These are phyloP conservation scores for Eufriesea mexicana DNA, from an alignment of 1,140 invertebrate species.

Conservation along the genomic window DNA sequence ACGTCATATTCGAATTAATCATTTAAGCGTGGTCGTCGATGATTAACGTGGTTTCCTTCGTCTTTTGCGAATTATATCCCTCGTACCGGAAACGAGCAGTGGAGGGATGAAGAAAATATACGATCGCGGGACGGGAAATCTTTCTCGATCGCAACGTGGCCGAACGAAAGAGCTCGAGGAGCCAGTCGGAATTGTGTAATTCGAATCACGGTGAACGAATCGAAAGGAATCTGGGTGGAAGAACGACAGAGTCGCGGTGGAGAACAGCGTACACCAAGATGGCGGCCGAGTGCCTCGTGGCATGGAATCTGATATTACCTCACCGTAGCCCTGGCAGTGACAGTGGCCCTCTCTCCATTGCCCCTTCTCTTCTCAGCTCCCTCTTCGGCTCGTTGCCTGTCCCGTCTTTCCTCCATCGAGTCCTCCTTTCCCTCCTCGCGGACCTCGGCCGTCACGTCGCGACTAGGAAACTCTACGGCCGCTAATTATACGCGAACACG, in stretches of 20 bases:
- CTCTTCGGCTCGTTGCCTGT: constrained; percentile 25
- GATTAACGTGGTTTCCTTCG: too few species aligned
- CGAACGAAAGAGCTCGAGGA: not conserved
- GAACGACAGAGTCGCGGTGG: constrained; percentile 30
- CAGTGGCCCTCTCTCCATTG: constrained; percentile 63
- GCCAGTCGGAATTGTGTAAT: constrained; percentile 15
- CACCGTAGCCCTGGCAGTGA: constrained; percentile 72
- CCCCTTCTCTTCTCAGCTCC: not conserved
- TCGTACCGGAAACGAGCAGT: too few species aligned
- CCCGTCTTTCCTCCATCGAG: constrained; percentile 39
- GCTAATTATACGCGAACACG: constrained; percentile 47
- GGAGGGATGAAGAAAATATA: too few species aligned
- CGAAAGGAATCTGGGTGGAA: constrained; percentile 25
- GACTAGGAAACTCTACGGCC: constrained; percentile 50
- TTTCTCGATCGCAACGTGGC: too few species aligned
- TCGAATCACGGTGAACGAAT: constrained; percentile 28
- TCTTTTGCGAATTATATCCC: too few species aligned
- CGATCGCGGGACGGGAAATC: too few species aligned
- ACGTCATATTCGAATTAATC: too few species aligned
- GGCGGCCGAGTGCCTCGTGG: constrained; percentile 64
- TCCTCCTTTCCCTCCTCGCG: constrained; percentile 48
- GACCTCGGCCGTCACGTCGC: constrained; percentile 39
- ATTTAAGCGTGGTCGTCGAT: too few species aligned
- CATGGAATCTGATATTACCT: constrained; percentile 75
- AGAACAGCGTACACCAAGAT: constrained; percentile 61